Evolutionary conservation across 1,140 invertebrate genomes (phyloP).

Genomic region (Drosophila micromelanica): DNA sequence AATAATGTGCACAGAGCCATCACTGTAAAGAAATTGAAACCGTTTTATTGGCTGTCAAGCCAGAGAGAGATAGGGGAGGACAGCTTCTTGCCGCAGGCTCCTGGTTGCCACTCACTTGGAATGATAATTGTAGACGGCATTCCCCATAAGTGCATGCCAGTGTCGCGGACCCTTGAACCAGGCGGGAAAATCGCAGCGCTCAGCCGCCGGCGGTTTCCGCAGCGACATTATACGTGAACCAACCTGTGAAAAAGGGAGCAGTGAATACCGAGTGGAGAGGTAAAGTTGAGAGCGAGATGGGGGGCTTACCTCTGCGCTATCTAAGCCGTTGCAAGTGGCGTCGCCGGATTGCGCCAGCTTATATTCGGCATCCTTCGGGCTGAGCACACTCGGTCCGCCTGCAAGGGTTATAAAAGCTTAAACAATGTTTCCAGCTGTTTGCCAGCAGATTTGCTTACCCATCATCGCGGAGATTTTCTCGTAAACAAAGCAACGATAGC

Average conservation of each 20-base stretch:
- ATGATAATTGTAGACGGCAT: constrained; percentile 84
- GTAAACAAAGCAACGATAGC: constrained; percentile 96
- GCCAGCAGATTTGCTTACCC: constrained; percentile 68
- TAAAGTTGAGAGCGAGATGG: not conserved
- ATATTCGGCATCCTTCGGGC: constrained; percentile 87
- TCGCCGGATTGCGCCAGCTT: constrained; percentile 94
- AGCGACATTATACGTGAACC: constrained; percentile 84
- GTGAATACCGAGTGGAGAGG: constrained; percentile 17
- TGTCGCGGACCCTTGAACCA: constrained; percentile 84
- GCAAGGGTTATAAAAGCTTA: constrained; percentile 45
- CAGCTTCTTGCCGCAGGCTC: no score
- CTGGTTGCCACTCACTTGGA: constrained; percentile 76
- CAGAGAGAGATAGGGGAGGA: no score
- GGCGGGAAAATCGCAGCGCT: constrained; percentile 83
- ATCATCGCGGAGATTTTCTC: constrained; percentile 87
- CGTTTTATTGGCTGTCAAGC: constrained; percentile 54
- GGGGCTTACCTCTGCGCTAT: constrained; percentile 87
- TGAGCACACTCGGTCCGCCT: constrained; percentile 72
- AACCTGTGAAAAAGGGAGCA: constrained; percentile 60
- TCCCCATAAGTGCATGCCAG: constrained; percentile 84
- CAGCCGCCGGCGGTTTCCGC: constrained; percentile 79
- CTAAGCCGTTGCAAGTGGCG: constrained; percentile 94
- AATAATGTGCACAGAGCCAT: constrained; percentile 84
- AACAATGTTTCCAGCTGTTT: constrained; percentile 60
- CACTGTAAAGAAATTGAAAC: constrained; percentile 60